Percentiles rank a stretch among this genome's conserved stretches.
Conservation (phyloP, 2,797 vertebrate species). For the Eupleurogrammus muticus region DNA sequence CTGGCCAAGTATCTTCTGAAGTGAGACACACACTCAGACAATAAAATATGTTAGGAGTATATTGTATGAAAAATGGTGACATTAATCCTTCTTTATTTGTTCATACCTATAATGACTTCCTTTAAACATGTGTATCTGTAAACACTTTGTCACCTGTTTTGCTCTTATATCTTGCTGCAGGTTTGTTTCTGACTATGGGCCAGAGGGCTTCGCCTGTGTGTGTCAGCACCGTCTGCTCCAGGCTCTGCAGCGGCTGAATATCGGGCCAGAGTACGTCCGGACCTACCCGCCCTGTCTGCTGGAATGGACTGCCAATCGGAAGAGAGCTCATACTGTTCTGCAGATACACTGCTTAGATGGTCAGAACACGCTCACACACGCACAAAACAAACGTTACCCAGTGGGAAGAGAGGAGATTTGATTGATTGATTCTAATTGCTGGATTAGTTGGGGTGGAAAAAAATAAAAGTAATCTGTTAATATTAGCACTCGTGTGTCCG, state of each 20-base stretch:
- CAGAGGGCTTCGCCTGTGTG: slow-evolving; percentile 87
- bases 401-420: neutral
- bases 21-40: slow-evolving; percentile 78
- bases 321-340: slow-evolving; percentile 89
- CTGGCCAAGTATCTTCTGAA: slow-evolving; percentile 94
- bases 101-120: neutral
- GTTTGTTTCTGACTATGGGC: slow-evolving; percentile 93
- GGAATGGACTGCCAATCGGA: slow-evolving; percentile 91
- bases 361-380: slow-evolving; percentile 63
- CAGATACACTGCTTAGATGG: slow-evolving; percentile 91
- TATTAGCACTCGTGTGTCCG: no score
- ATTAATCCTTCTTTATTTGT: neutral
- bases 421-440: neutral
- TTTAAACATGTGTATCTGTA: neutral
- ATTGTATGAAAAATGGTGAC: neutral
- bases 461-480: neutral
- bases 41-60: neutral
- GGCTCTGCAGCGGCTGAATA: slow-evolving; percentile 83
- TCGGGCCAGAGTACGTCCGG: slow-evolving; percentile 78
- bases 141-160: neutral
- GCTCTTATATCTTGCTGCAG: slow-evolving; percentile 63
- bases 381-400: neutral
- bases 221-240: slow-evolving; percentile 95
- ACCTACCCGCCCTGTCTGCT: slow-evolving; percentile 90
- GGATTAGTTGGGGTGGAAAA: neutral